Base-by-base conservation (phyloP, 2,113 vertebrate species). In the Thalassarche chlororhynchos region DNA sequence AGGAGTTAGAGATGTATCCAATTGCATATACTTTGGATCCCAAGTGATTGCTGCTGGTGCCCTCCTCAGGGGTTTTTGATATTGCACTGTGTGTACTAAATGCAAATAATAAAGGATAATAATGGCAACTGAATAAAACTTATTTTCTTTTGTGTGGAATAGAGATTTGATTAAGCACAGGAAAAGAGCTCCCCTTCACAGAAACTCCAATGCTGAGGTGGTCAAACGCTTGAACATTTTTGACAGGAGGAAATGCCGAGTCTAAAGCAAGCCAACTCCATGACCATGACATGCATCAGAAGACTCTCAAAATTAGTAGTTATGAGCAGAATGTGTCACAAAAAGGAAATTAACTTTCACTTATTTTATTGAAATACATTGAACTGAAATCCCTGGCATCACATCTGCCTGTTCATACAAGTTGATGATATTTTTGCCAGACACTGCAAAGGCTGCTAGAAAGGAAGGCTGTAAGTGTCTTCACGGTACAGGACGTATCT, bases 41-140 rank as follows among this genome's bases (percentile, higher is more conserved):
- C 82, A 97, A 96, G 92, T 77, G 87, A 6, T 88, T 96, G 97
- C 84, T 95, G 85, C 90, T 97, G 85, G 93, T 96, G 96, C 96
- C 95, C 95, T 95, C 95, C 93, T 97, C 96, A 97, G 93, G 92
- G 90, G 14, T 40, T 94, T 95, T 87, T 89, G 72, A 91, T 96
- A 96, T 77, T 96, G 93, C 96, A 95, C 66, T 38, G 46, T 49
- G 40, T 61, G 23, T 86, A n/a, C 14, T 58, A 85, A 85, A 61
- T 14, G 36, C 34, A 93, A 74, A 42, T 49, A 84, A 49, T 51
- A 49, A 38, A 1, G 3, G 31, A 72, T 60, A 75, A 69, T 31
- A 57, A 72, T 29, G 28, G 36, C 36, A 87, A 69, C 18, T 19
- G 23, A 68, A 75, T 75, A 55, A 42, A 92, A 69, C 24, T 47